Conservation (phyloP, 2,888 invertebrate species). For the Pandemis corylana region DNA sequence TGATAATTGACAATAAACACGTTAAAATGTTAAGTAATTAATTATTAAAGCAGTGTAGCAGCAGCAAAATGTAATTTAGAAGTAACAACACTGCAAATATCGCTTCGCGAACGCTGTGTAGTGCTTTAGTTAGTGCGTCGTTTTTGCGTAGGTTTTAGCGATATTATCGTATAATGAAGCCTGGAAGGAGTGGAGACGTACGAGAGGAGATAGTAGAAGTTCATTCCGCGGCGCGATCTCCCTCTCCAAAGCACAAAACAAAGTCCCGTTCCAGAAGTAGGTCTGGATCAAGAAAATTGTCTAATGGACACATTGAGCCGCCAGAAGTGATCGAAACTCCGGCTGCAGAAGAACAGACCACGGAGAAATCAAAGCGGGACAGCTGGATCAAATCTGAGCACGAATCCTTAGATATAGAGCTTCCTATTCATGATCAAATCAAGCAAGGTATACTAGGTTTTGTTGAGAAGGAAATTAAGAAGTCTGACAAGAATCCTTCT, state of each 20-base stretch:
- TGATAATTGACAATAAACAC: constrained; percentile 60
- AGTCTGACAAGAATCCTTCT: constrained; percentile 78
- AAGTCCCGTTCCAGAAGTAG: constrained; percentile 67
- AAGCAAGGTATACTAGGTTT: constrained; percentile 82
- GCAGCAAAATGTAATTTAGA: constrained; percentile 7
- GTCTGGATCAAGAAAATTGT: constrained; percentile 71
- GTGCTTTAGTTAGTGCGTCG: constrained; percentile 14
- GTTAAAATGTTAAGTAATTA: constrained; percentile 35
- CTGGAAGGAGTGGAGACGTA: constrained; percentile 70
- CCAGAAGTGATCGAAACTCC: constrained; percentile 51
- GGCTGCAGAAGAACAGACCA: constrained; percentile 47
- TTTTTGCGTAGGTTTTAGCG: constrained; percentile 51
- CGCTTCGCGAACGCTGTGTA: constrained; percentile 3
- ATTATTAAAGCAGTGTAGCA: constrained; percentile 1
- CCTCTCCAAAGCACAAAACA: constrained; percentile 71
- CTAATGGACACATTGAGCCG: constrained; percentile 67
- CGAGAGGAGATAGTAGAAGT: constrained; percentile 79
- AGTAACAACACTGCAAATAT: not conserved
- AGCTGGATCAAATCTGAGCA: constrained; percentile 81
- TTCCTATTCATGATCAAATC: constrained; percentile 85
- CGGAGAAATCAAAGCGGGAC: constrained; percentile 74
- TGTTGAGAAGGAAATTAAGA: constrained; percentile 82
- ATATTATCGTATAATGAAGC: constrained; percentile 65
- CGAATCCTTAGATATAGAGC: constrained; percentile 84
- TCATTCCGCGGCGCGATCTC: constrained; percentile 71